A percentile compares a stretch with the other conserved stretches of the same genome.
Conservation (phyloP, 2,797 vertebrate species). For the Rhinophrynus dorsalis region DNA sequence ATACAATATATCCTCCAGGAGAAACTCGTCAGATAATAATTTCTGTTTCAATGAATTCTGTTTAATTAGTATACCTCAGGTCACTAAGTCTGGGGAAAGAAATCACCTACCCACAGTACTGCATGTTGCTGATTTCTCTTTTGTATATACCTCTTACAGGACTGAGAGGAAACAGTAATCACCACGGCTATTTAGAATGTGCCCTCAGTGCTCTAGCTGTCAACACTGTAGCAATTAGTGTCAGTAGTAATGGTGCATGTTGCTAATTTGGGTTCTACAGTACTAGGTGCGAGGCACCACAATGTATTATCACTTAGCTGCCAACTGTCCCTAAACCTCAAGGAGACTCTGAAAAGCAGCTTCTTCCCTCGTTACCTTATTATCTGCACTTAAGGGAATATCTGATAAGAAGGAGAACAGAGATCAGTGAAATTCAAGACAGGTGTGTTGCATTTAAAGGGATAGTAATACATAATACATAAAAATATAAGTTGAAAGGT, state of each 20-base stretch:
- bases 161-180: slow-evolving; percentile 30
- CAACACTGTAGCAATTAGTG: slow-evolving; percentile 38
- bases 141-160: slow-evolving; percentile 18
- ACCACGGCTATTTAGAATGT: slow-evolving; percentile 31
- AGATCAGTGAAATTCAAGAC: not conserved
- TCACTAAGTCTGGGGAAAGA: slow-evolving; percentile 14
- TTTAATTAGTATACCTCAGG: slow-evolving; percentile 33
- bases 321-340: slow-evolving; percentile 29
- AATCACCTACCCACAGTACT: slow-evolving; percentile 29
- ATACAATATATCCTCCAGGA: slow-evolving; percentile 37
- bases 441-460: not conserved
- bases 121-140: slow-evolving; percentile 16
- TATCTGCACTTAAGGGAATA: not conserved
- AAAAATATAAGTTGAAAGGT: too few species aligned
- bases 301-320: slow-evolving; percentile 19
- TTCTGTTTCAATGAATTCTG: slow-evolving; percentile 34
- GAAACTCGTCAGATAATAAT: slow-evolving; percentile 29
- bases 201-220: slow-evolving; percentile 36
- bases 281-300: slow-evolving; percentile 51
- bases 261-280: slow-evolving; percentile 31
- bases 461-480: too few species aligned
- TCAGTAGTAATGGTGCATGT: slow-evolving; percentile 28
- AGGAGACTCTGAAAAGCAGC: not conserved
- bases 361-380: not conserved
- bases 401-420: not conserved